A percentile compares a stretch with the other conserved stretches of the same genome.
These are phyloP conservation scores for Erebia epiphron DNA, from an alignment of 2,888 invertebrate genomes.

Conservation along the genomic window DNA sequence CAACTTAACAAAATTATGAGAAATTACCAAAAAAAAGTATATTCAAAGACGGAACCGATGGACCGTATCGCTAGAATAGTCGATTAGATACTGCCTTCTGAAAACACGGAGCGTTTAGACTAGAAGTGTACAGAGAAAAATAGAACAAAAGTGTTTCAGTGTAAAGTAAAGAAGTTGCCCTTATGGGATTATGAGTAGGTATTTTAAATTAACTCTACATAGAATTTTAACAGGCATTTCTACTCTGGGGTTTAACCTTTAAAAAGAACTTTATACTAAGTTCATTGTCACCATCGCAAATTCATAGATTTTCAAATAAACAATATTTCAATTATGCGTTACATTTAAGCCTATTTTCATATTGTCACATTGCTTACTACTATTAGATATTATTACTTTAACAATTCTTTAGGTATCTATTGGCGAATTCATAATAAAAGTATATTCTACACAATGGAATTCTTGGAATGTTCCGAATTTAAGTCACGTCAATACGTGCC, in stretches of 20 bases:
- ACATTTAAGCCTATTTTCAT: constrained; percentile 72
- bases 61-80: no score
- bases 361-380: constrained; percentile 78
- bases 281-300: constrained; percentile 15
- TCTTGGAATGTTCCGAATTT: constrained; percentile 29
- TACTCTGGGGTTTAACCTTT: not conserved
- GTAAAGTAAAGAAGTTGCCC: no score
- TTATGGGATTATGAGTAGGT: no score
- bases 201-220: no score
- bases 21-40: no score
- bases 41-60: no score
- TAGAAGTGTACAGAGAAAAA: no score
- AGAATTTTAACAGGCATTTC: no score
- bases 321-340: constrained; percentile 43
- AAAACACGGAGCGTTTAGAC: no score
- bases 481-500: not conserved
- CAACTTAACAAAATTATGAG: no score
- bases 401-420: constrained; percentile 28
- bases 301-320: constrained; percentile 22
- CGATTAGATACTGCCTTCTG: no score
- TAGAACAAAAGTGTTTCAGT: no score
- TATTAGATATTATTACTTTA: constrained; percentile 48
- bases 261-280: not conserved
- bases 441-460: not conserved
- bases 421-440: constrained; percentile 13